phyloP scores from a whole-genome alignment of 2,888 invertebrate species.

The Tenodera sinensis region DNA sequence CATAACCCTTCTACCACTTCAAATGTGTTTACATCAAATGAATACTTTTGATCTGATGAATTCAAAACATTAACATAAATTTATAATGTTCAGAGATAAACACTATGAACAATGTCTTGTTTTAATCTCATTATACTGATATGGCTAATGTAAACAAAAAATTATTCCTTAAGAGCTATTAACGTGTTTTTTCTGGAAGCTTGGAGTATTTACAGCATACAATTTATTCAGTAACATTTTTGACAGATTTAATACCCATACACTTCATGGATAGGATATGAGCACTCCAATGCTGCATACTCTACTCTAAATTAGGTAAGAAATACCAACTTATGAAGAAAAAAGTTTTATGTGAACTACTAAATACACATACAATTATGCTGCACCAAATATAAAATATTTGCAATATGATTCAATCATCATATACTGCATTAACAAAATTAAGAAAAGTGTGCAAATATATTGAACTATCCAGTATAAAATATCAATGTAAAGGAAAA shows the following conservation, averaged over 20 bases:
- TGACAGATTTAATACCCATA: background rate
- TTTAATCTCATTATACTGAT: background rate
- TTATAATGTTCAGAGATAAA: background rate
- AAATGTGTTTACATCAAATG: background rate
- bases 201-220: background rate
- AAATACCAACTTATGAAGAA: no score
- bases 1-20: background rate
- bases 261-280: background rate
- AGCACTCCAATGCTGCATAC: background rate
- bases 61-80: background rate
- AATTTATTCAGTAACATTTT: background rate
- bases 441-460: background rate
- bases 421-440: background rate
- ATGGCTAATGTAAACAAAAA: no score
- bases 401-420: background rate
- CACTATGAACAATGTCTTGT: background rate
- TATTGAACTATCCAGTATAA: background rate
- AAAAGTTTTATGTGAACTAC: no score
- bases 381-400: background rate
- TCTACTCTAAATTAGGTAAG: background rate
- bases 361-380: background rate
- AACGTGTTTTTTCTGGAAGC: background rate
- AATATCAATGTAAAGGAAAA: background rate
- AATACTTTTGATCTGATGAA: background rate
- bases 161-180: background rate